Evolutionary conservation across 37 sponge, comb jelly and placozoan species (phyloP).

Genomic region (Geodia barretti): DNA sequence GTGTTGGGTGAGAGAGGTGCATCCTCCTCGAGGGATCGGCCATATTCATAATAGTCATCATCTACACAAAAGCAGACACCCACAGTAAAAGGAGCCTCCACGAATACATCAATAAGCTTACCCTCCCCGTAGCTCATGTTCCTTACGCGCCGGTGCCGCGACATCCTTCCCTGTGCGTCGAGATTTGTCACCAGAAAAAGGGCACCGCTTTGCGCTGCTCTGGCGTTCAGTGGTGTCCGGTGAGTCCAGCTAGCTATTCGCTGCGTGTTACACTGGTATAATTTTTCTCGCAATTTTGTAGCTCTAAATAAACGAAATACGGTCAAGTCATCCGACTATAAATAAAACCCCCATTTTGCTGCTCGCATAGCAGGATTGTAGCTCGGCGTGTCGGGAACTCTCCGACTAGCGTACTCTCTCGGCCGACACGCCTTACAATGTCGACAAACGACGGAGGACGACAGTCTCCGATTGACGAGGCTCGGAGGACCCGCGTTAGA

Average conservation of each 20-base stretch:
- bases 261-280: not conserved
- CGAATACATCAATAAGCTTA: conserved; percentile 1
- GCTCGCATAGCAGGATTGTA: too few relatives aligned
- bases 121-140: conserved; percentile 61
- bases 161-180: conserved; percentile 48
- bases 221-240: too few relatives aligned
- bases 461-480: not conserved
- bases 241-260: too few relatives aligned
- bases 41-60: conserved; percentile 64
- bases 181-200: too few relatives aligned
- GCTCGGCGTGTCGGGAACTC: too few relatives aligned
- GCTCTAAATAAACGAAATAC: too few relatives aligned
- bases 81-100: too few relatives aligned
- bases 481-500: not conserved
- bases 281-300: not conserved
- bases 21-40: conserved; percentile 74
- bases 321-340: not conserved
- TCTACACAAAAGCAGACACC: conserved; percentile 29
- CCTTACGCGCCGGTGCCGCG: conserved; percentile 60
- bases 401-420: not conserved
- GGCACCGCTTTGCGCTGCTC: too few relatives aligned
- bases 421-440: not conserved
- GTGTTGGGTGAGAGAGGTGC: conserved; percentile 73
- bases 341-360: not conserved
- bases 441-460: not conserved